Evolutionary conservation across 2,797 vertebrate genomes (phyloP).

Genomic region (Chloroceryle amazona): DNA sequence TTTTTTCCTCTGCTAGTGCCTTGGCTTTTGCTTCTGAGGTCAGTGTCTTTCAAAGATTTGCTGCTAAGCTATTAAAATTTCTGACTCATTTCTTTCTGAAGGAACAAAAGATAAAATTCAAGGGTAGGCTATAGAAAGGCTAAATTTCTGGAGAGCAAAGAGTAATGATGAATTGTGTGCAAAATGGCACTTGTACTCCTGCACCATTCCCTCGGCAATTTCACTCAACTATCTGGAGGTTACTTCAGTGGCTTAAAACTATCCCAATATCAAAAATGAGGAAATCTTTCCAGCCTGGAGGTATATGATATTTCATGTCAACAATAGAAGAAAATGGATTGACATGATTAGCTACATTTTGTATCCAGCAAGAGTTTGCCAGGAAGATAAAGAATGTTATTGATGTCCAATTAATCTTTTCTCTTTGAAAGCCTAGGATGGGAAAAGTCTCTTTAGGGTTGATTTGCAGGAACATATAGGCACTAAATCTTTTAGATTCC

Average conservation of each 20-base stretch:
- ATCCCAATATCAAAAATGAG: neutral
- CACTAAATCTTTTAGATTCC: neutral
- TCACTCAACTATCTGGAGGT: neutral
- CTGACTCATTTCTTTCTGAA: slow-evolving; percentile 13
- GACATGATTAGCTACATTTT: slow-evolving; percentile 31
- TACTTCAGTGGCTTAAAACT: slow-evolving; percentile 11
- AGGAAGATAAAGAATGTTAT: neutral
- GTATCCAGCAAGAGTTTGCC: slow-evolving; percentile 15
- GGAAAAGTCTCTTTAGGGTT: neutral
- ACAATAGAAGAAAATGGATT: slow-evolving; percentile 5
- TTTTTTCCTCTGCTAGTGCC: neutral
- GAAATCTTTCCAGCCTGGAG: neutral
- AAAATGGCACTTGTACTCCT: neutral
- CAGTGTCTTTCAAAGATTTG: slow-evolving; percentile 28
- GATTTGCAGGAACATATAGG: slow-evolving; percentile 2
- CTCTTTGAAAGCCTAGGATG: neutral
- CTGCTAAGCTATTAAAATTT: slow-evolving; percentile 14
- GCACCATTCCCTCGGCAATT: neutral
- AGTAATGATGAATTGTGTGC: neutral
- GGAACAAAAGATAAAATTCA: slow-evolving; percentile 24
- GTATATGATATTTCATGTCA: slow-evolving; percentile 21
- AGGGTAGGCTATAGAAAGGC: neutral
- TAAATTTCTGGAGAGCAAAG: neutral
- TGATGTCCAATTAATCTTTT: slow-evolving; percentile 22
- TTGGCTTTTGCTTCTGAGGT: neutral